Percentiles rank a stretch among this genome's conserved stretches.
Conservation (phyloP, 2,113 vertebrate genomes). For the Periophthalmus modestus region DNA sequence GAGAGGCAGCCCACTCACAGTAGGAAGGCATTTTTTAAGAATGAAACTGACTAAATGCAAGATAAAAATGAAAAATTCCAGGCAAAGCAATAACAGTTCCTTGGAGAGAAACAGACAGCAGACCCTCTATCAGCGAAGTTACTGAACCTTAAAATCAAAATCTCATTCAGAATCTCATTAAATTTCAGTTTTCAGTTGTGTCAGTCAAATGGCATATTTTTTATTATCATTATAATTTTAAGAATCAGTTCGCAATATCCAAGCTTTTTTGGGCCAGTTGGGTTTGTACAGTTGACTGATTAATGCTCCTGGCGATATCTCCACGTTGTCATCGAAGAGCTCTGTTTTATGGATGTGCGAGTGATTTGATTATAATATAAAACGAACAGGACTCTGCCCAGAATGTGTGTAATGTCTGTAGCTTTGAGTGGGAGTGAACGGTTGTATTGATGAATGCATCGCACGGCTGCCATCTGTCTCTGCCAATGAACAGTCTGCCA, state of each 20-base stretch:
- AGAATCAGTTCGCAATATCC: not conserved
- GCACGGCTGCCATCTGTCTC: conserved; percentile 55
- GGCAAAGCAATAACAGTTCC: too few relatives aligned
- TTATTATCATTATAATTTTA: not conserved
- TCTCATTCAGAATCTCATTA: not conserved
- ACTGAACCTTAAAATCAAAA: too few relatives aligned
- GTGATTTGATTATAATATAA: conserved; percentile 35
- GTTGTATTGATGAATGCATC: conserved; percentile 54
- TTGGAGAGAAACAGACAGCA: too few relatives aligned
- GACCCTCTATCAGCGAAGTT: too few relatives aligned
- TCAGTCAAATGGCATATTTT: not conserved
- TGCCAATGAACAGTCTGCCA: conserved; percentile 41
- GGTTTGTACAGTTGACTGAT: conserved; percentile 28
- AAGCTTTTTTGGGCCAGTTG: not conserved
- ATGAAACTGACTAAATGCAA: too few relatives aligned
- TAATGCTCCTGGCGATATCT: conserved; percentile 43
- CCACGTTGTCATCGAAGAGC: conserved; percentile 35
- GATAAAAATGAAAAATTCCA: too few relatives aligned
- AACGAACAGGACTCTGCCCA: conserved; percentile 33
- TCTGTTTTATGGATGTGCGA: conserved; percentile 25
- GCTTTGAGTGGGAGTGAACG: conserved; percentile 50
- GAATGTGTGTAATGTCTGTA: conserved; percentile 18
- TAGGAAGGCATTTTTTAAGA: too few relatives aligned
- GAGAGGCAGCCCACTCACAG: too few relatives aligned
- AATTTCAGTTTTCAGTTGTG: not conserved